These are phyloP conservation scores for Drosophila rellima DNA, from an alignment of 2,888 invertebrate genomes.

Conservation along the genomic window DNA sequence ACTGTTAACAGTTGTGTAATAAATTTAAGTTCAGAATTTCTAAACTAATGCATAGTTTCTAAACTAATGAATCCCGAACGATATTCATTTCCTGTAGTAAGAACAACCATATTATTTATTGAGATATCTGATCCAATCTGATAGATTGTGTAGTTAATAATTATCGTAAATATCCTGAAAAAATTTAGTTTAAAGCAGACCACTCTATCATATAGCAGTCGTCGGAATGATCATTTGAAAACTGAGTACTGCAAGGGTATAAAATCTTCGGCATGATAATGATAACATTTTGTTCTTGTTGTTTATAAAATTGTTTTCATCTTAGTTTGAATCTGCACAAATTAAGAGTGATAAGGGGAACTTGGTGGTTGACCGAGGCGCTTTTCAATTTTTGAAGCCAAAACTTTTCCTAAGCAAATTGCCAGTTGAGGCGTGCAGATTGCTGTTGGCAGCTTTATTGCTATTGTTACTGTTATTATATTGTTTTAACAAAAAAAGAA, in stretches of 20 bases:
- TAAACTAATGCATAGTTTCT: too few relatives aligned
- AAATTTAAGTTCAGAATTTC: too few relatives aligned
- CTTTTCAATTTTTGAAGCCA: slow-evolving; percentile 66
- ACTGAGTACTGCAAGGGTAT: background rate
- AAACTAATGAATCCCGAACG: too few relatives aligned
- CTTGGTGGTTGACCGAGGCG: slow-evolving; percentile 35
- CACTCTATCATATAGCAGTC: background rate
- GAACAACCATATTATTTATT: too few relatives aligned
- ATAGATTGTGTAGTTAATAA: too few relatives aligned
- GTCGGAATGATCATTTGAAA: background rate
- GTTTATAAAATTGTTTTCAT: slow-evolving; percentile 45
- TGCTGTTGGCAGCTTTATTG: slow-evolving; percentile 39
- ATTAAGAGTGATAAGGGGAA: slow-evolving; percentile 57
- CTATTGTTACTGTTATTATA: slow-evolving; percentile 61
- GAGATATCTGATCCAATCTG: too few relatives aligned
- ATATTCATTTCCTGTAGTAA: too few relatives aligned
- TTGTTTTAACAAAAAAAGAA: slow-evolving; percentile 12
- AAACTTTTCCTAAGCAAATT: slow-evolving; percentile 59
- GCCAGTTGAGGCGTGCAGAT: slow-evolving; percentile 55
- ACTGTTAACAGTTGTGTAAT: background rate
- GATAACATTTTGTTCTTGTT: slow-evolving; percentile 7
- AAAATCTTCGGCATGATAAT: background rate
- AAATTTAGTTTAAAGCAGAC: background rate
- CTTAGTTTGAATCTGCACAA: slow-evolving; percentile 64
- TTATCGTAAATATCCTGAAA: background rate